Evolutionary conservation across 2,888 invertebrate species (phyloP), one percentile per base, ranked within the genome.

Genomic region (Pachycephus smyrnensis): DNA sequence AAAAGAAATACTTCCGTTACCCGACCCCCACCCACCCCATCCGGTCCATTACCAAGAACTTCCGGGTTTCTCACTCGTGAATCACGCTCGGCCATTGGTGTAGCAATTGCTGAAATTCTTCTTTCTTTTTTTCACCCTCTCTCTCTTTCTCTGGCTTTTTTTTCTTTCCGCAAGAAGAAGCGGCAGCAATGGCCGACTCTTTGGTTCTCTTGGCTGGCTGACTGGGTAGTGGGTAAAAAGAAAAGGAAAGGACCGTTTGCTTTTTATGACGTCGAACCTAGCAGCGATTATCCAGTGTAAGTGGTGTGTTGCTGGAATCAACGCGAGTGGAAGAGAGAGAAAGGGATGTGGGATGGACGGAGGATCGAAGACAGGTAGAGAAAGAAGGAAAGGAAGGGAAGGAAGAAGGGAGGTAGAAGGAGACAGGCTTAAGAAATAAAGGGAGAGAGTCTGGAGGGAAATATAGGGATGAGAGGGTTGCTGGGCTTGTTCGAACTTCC

Each of bases 281-380:
- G 76, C 73, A 79, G 75, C 80, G 83, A 83, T 85, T 84, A 82
- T 85, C 82, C 82, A 82, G 84, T 82, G 82, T 82, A 82, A 83
- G 83, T 82, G 81, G 80, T 77, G 81, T 80, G 77, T 73, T 75
- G 75, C 76, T 79, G 82, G 83, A 81, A 80, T 79, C 73, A 75
- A 35, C 12, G 4, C n/a, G 36, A 33, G 36, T 12, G 11, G 1
- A 23, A 73, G 73, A 23, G 35, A 6, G 33, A 4, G 35, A 9
- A 1, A 4, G 23, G 1, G 33, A 12, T 2, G 73, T 1, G 11
- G 32, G 35, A 33, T 0, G 9, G 15, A 3, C 30, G 33, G 73
- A 73, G 35, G 32, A 12, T 30, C 23, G 12, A 11, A n/a, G 4
- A 30, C 31, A 69, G 32, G 69, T 32, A n/a, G 69, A 30, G 30